phyloP scores from a whole-genome alignment of 2,113 vertebrate genomes.

The Danionella cerebrum region DNA sequence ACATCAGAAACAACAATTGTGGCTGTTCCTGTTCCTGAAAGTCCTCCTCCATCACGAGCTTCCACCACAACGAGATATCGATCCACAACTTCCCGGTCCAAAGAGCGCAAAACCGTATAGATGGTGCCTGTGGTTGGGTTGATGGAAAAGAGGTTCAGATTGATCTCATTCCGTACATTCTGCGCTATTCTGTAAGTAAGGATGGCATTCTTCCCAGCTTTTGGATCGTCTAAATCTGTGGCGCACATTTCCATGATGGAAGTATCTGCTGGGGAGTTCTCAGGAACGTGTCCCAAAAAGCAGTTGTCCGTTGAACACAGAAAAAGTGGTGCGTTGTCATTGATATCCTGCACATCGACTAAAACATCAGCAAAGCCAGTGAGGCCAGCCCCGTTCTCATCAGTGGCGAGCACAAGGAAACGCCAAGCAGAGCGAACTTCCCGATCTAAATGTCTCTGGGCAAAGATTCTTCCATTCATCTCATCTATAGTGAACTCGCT shows the following conservation, averaged over 20 bases:
- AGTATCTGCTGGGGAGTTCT: slow-evolving; percentile 77
- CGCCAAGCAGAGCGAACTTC: slow-evolving; percentile 71
- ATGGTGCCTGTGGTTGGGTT: slow-evolving; percentile 73
- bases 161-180: slow-evolving; percentile 78
- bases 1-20: slow-evolving; percentile 79
- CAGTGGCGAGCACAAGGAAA: slow-evolving; percentile 79
- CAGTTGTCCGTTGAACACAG: slow-evolving; percentile 70
- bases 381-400: slow-evolving; percentile 74
- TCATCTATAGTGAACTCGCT: slow-evolving; percentile 76
- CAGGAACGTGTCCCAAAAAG: slow-evolving; percentile 68
- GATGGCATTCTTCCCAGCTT: slow-evolving; percentile 66
- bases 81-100: slow-evolving; percentile 76
- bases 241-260: slow-evolving; percentile 80
- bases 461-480: slow-evolving; percentile 66
- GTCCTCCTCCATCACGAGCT: slow-evolving; percentile 77
- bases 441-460: slow-evolving; percentile 67
- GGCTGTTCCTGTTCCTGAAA: slow-evolving; percentile 77
- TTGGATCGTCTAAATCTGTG: slow-evolving; percentile 77
- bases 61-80: slow-evolving; percentile 76
- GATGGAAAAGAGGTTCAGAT: slow-evolving; percentile 80
- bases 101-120: slow-evolving; percentile 68
- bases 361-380: slow-evolving; percentile 84
- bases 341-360: slow-evolving; percentile 73
- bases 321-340: slow-evolving; percentile 77
- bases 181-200: slow-evolving; percentile 77